Conservation (phyloP, 1,140 invertebrate genomes). For the Caligus rogercresseyi region DNA sequence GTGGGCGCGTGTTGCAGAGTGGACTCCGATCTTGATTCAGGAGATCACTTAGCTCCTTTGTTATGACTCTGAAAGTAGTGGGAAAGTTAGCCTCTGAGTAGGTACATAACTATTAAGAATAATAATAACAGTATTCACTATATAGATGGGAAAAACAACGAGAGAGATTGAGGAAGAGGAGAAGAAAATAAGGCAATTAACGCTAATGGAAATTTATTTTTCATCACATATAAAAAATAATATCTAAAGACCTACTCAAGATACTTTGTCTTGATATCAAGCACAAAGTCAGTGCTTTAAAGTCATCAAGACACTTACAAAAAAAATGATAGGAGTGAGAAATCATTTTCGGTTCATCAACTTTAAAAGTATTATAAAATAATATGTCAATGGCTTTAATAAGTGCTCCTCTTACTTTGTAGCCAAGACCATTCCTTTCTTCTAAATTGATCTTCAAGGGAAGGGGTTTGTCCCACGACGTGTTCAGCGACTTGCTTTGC, state of each 20-base stretch:
- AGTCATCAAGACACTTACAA: neutral
- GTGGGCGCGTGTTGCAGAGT: constrained; percentile 84
- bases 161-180: too few species aligned
- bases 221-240: too few species aligned
- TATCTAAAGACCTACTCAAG: neutral
- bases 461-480: constrained; percentile 66
- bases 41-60: constrained; percentile 93
- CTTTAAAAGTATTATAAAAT: too few species aligned
- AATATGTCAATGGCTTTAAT: too few species aligned
- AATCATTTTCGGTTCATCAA: neutral
- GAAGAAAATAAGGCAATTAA: neutral
- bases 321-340: too few species aligned
- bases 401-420: constrained; percentile 63
- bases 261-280: neutral
- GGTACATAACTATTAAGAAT: too few species aligned
- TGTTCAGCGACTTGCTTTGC: constrained; percentile 89
- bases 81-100: too few species aligned
- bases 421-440: constrained; percentile 78
- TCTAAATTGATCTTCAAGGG: constrained; percentile 64
- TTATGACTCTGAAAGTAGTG: constrained; percentile 49
- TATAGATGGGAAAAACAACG: too few species aligned
- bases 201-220: neutral
- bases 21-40: constrained; percentile 91
- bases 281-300: neutral
- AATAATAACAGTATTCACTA: too few species aligned